These are phyloP conservation scores for Nematopogon swammerdamellus DNA, from an alignment of 2,888 invertebrate genomes.

Conservation along the genomic window DNA sequence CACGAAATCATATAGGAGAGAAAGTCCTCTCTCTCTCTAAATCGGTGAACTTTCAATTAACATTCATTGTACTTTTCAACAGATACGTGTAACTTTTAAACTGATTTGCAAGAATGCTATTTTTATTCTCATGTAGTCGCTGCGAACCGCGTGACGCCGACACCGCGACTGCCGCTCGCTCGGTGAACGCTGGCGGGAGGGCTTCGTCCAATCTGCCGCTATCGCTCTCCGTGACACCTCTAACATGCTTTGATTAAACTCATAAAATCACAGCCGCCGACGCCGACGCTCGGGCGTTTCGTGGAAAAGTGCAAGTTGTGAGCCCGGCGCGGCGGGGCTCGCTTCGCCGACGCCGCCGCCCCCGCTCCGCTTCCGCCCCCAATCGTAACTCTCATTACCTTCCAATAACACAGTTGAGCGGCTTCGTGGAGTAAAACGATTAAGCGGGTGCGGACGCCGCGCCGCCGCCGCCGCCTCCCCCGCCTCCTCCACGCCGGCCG, in stretches of 20 bases:
- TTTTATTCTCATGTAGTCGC: too few species aligned
- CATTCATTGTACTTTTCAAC: background rate
- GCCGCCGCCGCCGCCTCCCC: background rate
- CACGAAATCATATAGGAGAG: too few species aligned
- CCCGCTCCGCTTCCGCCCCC: constrained; percentile 10
- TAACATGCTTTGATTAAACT: constrained; percentile 50
- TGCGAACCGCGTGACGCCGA: too few species aligned
- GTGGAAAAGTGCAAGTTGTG: constrained; percentile 6
- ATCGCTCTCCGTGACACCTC: constrained; percentile 36
- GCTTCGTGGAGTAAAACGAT: constrained; percentile 31
- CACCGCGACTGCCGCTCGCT: too few species aligned
- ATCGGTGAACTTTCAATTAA: too few species aligned
- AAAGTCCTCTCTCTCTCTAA: too few species aligned
- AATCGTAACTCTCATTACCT: constrained; percentile 19
- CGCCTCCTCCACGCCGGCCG: background rate
- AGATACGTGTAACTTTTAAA: background rate
- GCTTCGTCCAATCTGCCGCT: constrained; percentile 38
- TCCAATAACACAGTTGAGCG: constrained; percentile 52
- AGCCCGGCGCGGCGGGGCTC: background rate
- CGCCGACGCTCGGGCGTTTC: constrained; percentile 11
- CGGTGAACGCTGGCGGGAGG: too few species aligned
- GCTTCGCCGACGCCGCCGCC: constrained; percentile 19
- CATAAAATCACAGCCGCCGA: constrained; percentile 32
- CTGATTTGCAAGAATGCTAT: background rate
- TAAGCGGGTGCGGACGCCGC: constrained; percentile 16